Evolutionary conservation across 2,113 vertebrate genomes (phyloP).

Genomic region (Oreochromis aureus): DNA sequence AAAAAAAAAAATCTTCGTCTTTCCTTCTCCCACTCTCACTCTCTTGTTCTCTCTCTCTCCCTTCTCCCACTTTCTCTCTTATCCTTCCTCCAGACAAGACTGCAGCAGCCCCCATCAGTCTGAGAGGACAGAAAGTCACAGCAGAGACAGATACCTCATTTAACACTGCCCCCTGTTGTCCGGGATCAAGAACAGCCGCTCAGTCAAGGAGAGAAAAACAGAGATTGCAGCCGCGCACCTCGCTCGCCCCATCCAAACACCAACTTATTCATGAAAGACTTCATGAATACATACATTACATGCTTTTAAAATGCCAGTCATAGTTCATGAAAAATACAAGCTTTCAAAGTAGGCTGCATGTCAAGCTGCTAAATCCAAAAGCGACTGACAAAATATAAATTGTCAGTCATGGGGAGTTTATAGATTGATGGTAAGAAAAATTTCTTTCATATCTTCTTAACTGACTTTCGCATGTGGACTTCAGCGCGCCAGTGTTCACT

Average conservation of each 20-base stretch:
- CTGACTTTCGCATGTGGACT: neutral
- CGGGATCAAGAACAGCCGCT: neutral
- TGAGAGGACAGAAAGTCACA: constrained; percentile 59
- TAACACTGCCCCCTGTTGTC: constrained; percentile 74
- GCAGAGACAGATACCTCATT: constrained; percentile 44
- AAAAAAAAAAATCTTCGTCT: neutral
- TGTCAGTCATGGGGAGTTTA: neutral
- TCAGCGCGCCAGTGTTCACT: neutral
- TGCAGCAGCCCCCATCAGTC: constrained; percentile 59
- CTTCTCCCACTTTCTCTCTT: neutral
- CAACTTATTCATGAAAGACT: constrained; percentile 49
- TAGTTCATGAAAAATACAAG: constrained; percentile 24
- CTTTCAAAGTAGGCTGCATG: neutral
- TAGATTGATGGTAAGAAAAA: constrained; percentile 19
- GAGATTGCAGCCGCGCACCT: neutral
- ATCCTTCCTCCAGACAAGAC: constrained; percentile 55
- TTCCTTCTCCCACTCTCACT: neutral
- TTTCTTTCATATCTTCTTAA: constrained; percentile 1
- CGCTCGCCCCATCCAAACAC: neutral
- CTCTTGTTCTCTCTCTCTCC: neutral
- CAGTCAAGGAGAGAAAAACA: neutral
- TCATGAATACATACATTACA: constrained; percentile 32
- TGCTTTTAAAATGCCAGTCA: constrained; percentile 33
- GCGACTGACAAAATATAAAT: constrained; percentile 13
- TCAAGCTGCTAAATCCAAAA: constrained; percentile 13